These are phyloP conservation scores for Halesus radiatus DNA, from an alignment of 1,140 invertebrate species.

Conservation along the genomic window DNA sequence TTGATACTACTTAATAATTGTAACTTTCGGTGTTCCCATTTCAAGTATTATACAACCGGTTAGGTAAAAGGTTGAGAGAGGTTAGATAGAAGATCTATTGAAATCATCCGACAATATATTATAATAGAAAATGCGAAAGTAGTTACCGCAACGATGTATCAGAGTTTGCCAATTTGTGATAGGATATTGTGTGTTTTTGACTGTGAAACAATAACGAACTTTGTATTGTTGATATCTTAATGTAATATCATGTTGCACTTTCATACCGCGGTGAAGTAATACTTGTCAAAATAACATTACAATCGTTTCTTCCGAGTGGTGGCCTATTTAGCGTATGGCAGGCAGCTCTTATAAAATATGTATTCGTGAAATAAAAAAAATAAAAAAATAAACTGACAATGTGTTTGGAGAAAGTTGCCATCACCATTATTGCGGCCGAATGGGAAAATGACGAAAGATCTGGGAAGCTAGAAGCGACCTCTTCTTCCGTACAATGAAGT, in stretches of 20 bases:
- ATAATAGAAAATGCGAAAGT: neutral
- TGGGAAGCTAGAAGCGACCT: constrained; percentile 30
- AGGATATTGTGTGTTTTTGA: neutral
- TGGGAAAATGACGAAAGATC: constrained; percentile 47
- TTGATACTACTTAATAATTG: too few species aligned
- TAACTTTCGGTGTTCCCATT: too few species aligned
- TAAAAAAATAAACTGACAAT: constrained; percentile 30
- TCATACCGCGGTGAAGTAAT: constrained; percentile 15
- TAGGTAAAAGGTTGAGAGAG: too few species aligned
- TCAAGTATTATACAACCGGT: too few species aligned
- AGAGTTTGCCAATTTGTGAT: neutral
- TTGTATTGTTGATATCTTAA: neutral
- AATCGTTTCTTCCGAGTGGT: constrained; percentile 4
- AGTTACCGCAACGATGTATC: neutral
- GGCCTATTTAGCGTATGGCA: constrained; percentile 23
- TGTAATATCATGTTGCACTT: constrained; percentile 29
- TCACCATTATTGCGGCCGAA: constrained; percentile 5
- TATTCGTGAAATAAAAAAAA: constrained; percentile 17
- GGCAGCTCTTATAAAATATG: constrained; percentile 28
- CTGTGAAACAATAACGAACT: neutral
- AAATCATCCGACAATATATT: too few species aligned
- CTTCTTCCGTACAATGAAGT: constrained; percentile 35
- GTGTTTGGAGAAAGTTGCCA: constrained; percentile 42
- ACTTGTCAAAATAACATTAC: constrained; percentile 38
- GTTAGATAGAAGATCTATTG: too few species aligned